Base-by-base conservation (phyloP, 2,888 invertebrate species). In the Pilophorus perplexus region DNA sequence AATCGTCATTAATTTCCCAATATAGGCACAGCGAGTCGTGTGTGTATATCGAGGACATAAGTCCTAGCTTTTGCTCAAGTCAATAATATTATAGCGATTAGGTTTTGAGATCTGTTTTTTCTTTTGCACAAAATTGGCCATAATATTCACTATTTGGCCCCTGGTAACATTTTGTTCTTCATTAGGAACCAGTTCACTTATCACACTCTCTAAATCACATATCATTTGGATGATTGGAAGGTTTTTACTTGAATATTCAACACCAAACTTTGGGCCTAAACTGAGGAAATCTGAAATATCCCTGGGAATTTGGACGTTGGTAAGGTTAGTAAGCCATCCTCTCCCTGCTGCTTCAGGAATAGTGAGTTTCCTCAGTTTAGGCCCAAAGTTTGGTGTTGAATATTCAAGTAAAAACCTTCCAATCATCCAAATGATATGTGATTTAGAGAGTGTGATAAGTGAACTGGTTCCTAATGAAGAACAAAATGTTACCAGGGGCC, bases 201-300 rank as follows among this genome's bases (percentile, higher is more conserved):
- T 12, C 4, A 40, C 3, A 12, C 5, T 40, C n/a, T 40, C 40
- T 40, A 40, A 3, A 40, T 40, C 40, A 12, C 40, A 40, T 6
- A 40, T 40, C 40, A 33, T 33, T 33, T 33, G 33, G 10, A 33
- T 33, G 10, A 33, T 33, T 33, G 33, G 6, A 8, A 33, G 12
- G 12, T 40, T 16, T 12, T 40, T 40, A 40, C 40, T 40, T 12
- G n/a, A 6, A 48, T 22, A 20, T 16, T 48, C 48, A 8, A 48
- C 20, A 20, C 20, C 48, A 48, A 48, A 48, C 20, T 48, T 16
- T 8, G 23, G 48, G 20, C 48, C 48, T 48, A 48, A 16, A n/a
- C 22, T 3, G 4, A 48, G 48, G 20, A 48, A 48, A 12, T 22
- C 4, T 22, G 23, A 23, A 48, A 48, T 48, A 20, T 48, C 48